These are phyloP conservation scores for Palythoa heliodiscus DNA, from an alignment of 92 coral and sea anemone genomes.

Conservation along the genomic window DNA sequence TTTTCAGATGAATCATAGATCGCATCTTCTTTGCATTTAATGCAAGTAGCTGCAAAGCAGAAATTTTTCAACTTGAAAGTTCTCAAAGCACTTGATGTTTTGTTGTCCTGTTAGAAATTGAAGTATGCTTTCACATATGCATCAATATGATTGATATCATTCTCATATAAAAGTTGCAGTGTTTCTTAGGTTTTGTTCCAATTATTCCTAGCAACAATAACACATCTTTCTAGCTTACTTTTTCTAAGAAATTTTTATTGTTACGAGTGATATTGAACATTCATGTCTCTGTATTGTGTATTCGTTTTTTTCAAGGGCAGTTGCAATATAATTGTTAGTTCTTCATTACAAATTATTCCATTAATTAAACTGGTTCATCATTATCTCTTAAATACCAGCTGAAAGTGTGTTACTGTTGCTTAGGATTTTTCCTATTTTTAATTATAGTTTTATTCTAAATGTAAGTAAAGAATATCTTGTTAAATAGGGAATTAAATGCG, in stretches of 20 bases:
- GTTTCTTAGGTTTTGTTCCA: conserved; percentile 36
- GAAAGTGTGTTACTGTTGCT: conserved; percentile 19
- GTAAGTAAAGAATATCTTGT: conserved; percentile 1
- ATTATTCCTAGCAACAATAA: conserved; percentile 10
- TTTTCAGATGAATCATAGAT: not conserved
- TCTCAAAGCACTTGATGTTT: conserved; percentile 32
- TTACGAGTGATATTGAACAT: not conserved
- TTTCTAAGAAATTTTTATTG: not conserved
- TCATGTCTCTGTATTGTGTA: not conserved
- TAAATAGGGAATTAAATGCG: conserved; percentile 30
- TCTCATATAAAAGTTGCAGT: not conserved
- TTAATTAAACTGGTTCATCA: not conserved
- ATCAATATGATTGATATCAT: conserved; percentile 24
- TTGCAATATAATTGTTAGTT: too few species aligned
- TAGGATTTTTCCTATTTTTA: not conserved
- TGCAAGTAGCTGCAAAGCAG: conserved; percentile 47
- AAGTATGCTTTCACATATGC: not conserved
- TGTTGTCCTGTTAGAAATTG: conserved; percentile 20
- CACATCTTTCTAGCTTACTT: not conserved
- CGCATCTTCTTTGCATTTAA: conserved; percentile 30
- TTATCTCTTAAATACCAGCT: not conserved
- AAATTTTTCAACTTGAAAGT: conserved; percentile 45
- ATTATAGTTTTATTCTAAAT: conserved; percentile 6
- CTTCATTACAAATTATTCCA: not conserved
- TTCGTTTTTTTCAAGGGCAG: not conserved